Percentiles rank a stretch among this genome's conserved stretches.
Evolutionary conservation across 1,140 invertebrate genomes (phyloP).

Genomic region (Sarcophaga bullata): DNA sequence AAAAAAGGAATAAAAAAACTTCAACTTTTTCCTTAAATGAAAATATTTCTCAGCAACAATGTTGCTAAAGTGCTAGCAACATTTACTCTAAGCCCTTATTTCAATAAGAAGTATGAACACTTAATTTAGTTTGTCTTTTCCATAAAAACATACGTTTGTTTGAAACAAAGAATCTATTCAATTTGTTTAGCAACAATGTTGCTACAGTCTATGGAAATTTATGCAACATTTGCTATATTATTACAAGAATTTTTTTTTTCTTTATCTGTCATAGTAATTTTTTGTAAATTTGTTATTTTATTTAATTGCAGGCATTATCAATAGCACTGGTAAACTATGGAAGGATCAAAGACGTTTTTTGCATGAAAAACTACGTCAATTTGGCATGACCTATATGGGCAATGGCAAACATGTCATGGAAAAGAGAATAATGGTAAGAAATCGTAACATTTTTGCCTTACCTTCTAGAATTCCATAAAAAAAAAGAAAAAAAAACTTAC

Average conservation of each 20-base stretch:
- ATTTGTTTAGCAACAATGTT: no score
- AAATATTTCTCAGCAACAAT: no score
- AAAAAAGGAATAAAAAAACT: no score
- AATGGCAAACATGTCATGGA: constrained; percentile 85
- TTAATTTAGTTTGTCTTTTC: no score
- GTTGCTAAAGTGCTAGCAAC: no score
- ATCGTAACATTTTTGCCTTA: neutral
- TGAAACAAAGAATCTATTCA: no score
- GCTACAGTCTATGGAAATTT: neutral
- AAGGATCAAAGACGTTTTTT: constrained; percentile 91
- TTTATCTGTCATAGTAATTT: neutral
- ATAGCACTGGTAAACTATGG: constrained; percentile 91
- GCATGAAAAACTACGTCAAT: constrained; percentile 85
- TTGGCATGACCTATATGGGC: constrained; percentile 89
- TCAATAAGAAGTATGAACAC: no score
- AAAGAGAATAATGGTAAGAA: constrained; percentile 82
- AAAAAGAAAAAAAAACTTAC: constrained; percentile 2
- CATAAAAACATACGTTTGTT: no score
- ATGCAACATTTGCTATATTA: neutral
- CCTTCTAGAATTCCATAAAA: neutral
- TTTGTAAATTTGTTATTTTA: neutral
- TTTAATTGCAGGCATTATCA: constrained; percentile 81
- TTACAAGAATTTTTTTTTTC: neutral
- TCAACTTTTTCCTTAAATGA: no score
- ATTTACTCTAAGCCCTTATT: no score